phyloP scores from a whole-genome alignment of 2,113 vertebrate genomes.

The Pyxicephalus adspersus region DNA sequence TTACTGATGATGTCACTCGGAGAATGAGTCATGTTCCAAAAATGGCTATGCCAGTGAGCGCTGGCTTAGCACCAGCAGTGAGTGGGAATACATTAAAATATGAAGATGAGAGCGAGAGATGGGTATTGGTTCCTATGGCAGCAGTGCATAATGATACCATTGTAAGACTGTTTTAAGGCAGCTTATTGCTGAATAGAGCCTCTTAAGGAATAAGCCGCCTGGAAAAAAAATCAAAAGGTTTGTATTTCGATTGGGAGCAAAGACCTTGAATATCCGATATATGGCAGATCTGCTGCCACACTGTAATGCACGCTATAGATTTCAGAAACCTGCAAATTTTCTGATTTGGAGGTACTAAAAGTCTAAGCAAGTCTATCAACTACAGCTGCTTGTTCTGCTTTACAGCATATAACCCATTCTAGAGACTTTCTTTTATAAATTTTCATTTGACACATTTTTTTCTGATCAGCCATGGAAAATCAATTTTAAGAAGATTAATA shows the following conservation, averaged over 20 bases:
- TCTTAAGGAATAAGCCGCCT: slow-evolving; percentile 10
- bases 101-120: slow-evolving; percentile 48
- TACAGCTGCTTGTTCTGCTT: too few relatives aligned
- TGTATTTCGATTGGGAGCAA: not conserved
- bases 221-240: not conserved
- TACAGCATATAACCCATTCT: too few relatives aligned
- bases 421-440: too few relatives aligned
- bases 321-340: too few relatives aligned
- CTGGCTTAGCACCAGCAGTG: slow-evolving; percentile 44
- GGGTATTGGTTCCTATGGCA: slow-evolving; percentile 52
- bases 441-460: too few relatives aligned
- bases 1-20: slow-evolving; percentile 44
- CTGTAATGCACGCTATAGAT: not conserved
- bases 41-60: slow-evolving; percentile 42
- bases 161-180: slow-evolving; percentile 37
- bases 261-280: not conserved
- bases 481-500: too few relatives aligned
- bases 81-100: slow-evolving; percentile 54
- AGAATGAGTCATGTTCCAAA: slow-evolving; percentile 55
- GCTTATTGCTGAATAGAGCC: slow-evolving; percentile 15
- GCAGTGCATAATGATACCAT: slow-evolving; percentile 50
- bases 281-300: slow-evolving; percentile 10
- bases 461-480: too few relatives aligned
- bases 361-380: too few relatives aligned
- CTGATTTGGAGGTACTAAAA: too few relatives aligned